A percentile compares a stretch with the other conserved stretches of the same genome.
Evolutionary conservation across 2,888 invertebrate genomes (phyloP).

Genomic region (Adineta ricciae): DNA sequence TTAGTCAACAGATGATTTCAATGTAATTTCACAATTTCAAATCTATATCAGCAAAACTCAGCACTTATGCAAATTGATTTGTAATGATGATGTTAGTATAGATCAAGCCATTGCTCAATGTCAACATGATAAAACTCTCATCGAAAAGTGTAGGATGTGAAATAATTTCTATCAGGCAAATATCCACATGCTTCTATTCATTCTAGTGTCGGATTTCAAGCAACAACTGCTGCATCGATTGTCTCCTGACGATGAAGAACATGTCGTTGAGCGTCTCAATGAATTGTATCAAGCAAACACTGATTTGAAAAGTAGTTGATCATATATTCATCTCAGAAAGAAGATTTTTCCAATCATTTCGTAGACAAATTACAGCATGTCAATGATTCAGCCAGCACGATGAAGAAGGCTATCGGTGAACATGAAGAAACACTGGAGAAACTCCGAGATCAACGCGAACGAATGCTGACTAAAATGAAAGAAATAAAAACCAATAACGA

Average conservation of each 20-base stretch:
- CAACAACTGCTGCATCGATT: neutral
- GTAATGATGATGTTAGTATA: neutral
- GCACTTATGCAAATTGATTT: neutral
- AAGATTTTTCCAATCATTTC: neutral
- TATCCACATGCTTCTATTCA: neutral
- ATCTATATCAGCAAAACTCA: neutral
- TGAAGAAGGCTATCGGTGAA: neutral
- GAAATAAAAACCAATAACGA: constrained; percentile 14
- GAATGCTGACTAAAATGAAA: neutral
- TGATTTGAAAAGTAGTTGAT: neutral
- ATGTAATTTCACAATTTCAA: neutral
- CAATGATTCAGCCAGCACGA: neutral
- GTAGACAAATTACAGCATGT: neutral
- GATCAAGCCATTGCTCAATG: neutral
- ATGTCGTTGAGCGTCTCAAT: neutral
- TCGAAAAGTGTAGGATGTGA: neutral
- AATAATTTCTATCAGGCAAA: neutral
- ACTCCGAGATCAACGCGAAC: neutral
- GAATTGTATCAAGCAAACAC: neutral
- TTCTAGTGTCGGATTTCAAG: neutral
- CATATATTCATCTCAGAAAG: too few relatives aligned
- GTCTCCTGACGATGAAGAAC: neutral
- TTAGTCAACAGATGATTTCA: neutral
- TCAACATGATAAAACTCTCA: neutral
- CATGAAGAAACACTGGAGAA: neutral